Evolutionary conservation across 2,888 invertebrate species (phyloP).

Genomic region (Drosophila stalkeri): DNA sequence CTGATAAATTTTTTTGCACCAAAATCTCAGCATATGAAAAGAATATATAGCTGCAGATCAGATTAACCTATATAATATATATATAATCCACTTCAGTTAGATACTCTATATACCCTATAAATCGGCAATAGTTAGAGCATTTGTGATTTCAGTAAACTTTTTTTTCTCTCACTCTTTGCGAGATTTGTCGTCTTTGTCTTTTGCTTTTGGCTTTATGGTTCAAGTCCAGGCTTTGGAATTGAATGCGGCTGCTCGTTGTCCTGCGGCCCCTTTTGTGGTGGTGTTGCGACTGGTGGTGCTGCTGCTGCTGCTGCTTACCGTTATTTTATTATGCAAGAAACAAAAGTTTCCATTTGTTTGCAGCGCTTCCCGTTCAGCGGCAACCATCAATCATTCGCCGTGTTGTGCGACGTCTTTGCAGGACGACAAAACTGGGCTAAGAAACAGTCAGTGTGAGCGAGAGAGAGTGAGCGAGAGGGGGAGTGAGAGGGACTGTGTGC

Average conservation of each 20-base stretch:
- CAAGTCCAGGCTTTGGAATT: constrained; percentile 1
- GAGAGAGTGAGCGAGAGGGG: constrained; percentile 7
- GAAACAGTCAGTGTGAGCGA: constrained; percentile 1
- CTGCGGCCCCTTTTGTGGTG: constrained; percentile 9
- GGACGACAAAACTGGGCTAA: constrained; percentile 24
- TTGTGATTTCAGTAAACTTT: constrained; percentile 1
- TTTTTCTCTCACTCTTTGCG: background rate
- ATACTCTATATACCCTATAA: background rate
- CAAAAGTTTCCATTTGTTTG: constrained; percentile 81
- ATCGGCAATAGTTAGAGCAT: constrained; percentile 3
- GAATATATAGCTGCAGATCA: background rate
- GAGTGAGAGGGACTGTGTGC: constrained; percentile 27
- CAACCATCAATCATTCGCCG: constrained; percentile 79
- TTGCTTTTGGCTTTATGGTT: constrained; percentile 17
- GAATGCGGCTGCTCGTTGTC: constrained; percentile 11
- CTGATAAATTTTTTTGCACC: background rate
- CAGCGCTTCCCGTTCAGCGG: constrained; percentile 69
- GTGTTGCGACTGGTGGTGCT: background rate
- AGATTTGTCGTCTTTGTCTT: constrained; percentile 11
- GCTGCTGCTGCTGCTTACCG: constrained; percentile 49
- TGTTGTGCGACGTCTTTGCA: constrained; percentile 70
- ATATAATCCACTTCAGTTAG: background rate
- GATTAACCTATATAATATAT: background rate
- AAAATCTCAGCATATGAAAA: background rate
- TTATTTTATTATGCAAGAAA: constrained; percentile 80